phyloP scores from a whole-genome alignment of 2,888 invertebrate species.

The Orchesella flavescens region DNA sequence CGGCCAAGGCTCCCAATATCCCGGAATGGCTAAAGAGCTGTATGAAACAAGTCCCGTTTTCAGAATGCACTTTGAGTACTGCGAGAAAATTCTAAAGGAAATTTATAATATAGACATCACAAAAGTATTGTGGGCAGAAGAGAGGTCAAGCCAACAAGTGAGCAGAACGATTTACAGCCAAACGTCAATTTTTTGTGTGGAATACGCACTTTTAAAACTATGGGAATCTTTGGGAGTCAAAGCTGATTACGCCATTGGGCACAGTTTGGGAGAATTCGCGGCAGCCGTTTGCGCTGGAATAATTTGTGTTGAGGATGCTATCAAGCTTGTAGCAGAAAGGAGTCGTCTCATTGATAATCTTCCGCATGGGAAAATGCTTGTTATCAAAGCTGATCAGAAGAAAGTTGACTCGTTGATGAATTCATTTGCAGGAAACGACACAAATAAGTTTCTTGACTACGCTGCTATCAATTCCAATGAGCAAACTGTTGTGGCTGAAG shows the following conservation, averaged over 20 bases:
- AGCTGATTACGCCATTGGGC: constrained; percentile 50
- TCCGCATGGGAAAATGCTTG: constrained; percentile 26
- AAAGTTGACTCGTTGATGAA: background rate
- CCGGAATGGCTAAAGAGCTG: constrained; percentile 60
- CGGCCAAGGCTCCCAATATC: constrained; percentile 61
- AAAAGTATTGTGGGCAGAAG: background rate
- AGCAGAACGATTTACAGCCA: constrained; percentile 51
- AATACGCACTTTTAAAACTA: constrained; percentile 32
- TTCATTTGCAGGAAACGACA: background rate
- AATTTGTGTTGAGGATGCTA: constrained; percentile 46
- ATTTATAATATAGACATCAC: constrained; percentile 33
- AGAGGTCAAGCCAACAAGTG: background rate
- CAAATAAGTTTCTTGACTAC: constrained; percentile 13
- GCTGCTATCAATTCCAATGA: constrained; percentile 57
- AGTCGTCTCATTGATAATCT: constrained; percentile 35
- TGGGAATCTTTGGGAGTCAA: constrained; percentile 49
- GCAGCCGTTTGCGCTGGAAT: constrained; percentile 51
- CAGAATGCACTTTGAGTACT: constrained; percentile 54
- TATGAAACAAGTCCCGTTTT: constrained; percentile 56
- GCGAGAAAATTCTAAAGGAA: constrained; percentile 37
- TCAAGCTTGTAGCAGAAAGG: constrained; percentile 43
- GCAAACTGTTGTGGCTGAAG: constrained; percentile 50
- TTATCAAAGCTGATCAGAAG: constrained; percentile 11
- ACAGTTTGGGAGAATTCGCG: constrained; percentile 58
- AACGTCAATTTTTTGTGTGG: constrained; percentile 48